phyloP scores from a whole-genome alignment of 2,113 vertebrate species.

The Nothocercus julius region DNA sequence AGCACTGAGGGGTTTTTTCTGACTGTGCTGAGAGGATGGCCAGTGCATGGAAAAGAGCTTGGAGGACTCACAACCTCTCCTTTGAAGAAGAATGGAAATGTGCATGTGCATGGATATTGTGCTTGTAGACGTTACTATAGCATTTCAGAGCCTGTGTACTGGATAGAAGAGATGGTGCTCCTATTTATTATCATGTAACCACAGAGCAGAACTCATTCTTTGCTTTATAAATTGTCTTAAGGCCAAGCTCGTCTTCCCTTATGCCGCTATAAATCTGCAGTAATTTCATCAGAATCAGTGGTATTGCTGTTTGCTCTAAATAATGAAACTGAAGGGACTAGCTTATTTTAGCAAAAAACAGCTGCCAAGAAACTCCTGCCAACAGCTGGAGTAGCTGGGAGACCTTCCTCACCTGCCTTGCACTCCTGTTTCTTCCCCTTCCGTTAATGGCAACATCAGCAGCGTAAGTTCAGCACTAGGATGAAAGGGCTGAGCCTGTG shows the following conservation, averaged over 20 bases:
- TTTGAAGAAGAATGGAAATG: neutral
- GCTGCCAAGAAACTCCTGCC: slow-evolving; percentile 2
- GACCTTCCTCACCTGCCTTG: neutral
- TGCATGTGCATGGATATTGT: neutral
- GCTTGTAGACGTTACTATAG: neutral
- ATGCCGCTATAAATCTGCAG: neutral
- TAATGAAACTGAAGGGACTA: neutral
- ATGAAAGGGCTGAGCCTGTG: neutral
- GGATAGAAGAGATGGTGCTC: neutral
- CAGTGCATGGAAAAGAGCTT: neutral
- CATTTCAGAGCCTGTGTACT: neutral
- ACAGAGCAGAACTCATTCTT: neutral
- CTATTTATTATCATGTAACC: neutral
- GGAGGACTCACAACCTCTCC: neutral
- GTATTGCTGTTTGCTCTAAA: neutral
- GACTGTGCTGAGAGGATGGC: neutral
- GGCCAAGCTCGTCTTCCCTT: neutral
- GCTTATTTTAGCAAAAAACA: neutral
- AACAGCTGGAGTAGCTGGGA: neutral
- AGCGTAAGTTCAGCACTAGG: neutral
- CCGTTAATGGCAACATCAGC: neutral
- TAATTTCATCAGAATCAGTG: neutral
- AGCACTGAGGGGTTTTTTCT: neutral
- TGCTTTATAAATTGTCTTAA: neutral
- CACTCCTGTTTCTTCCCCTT: neutral